Base-by-base conservation (phyloP, 2,797 vertebrate species). In the Bryconaethiops microstoma region DNA sequence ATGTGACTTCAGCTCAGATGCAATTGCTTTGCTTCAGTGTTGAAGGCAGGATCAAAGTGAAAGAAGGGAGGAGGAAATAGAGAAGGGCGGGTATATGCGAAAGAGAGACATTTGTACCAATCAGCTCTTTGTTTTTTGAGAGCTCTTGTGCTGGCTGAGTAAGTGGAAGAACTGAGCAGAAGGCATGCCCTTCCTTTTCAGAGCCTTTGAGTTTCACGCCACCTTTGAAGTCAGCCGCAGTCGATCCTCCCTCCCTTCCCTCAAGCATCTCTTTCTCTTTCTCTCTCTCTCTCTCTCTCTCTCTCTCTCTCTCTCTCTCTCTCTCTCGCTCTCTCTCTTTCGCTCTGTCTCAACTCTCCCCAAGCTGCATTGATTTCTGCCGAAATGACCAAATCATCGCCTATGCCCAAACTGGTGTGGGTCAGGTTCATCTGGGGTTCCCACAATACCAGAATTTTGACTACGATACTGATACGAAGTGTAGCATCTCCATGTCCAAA, bases 291-390 rank as follows among this genome's bases (percentile, higher is more conserved):
- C 42, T 75, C 14, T n/a, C 12, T 10, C 10, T 7, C 39, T 73
- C 60, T 79, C 39, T 13, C 10, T 48, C 60, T 79, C 50, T 23
- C 7, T 48, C n/a, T 70, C 19, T 65, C 48, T 65, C 50, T 25
- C 10, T 10, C 9, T 5, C 39, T 65, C 48, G 76, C 45, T 16
- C 9, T 52, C 57, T 76, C 45, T 21, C 13, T 52, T 1, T 74
- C 17, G n/a, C 1, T 52, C 7, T 48, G 9, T 45, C 23, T 48
- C 13, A 6, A 16, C 19, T 50, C 21, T 82, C 23, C 25, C 42
- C 7, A 8, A 88, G 85, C 79, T 82, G 19, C 85, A 91, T 90
- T 89, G 90, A 92, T 92, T 92, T 87, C 87, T 87, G 88, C 78
- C 76, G 83, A 89, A 89, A 89, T 77, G 78, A 81, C 64, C 86